Evolutionary conservation across 2,797 vertebrate species (phyloP), one percentile per base, ranked within the genome.

Genomic region (Hipposideros larvatus): DNA sequence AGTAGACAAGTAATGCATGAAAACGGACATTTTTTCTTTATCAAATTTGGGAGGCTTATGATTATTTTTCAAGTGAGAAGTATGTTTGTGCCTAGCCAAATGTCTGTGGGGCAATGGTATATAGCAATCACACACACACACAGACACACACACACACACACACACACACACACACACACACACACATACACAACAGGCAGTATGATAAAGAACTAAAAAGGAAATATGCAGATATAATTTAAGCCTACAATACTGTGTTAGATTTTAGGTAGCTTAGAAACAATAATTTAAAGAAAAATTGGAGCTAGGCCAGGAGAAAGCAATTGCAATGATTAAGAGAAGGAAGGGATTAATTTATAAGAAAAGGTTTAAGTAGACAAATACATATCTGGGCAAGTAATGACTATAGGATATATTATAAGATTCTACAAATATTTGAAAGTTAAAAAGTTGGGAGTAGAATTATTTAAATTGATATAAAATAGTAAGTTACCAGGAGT

Each of bases 391-490:
- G 94, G 93, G 95, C 73, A 95, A 41, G 59, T 93, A 96, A 95
- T 91, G 82, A 74, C 96, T 96, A 95, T 48, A 75, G 92, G 83
- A 94, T 98, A 93, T 97, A 94, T 82, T 94, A 92, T 87, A 98
- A 97, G 84, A 92, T 95, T 97, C 93, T 98, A 97, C 89, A 98
- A 98, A 87, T 88, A 96, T 98, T 85, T 98, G 95, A 97, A 98
- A 95, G 95, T 96, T 97, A 97, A 90, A 94, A 95, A 87, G 65
- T 78, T 89, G 61, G 26, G 70, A 98, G 74, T 97, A 95, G 96
- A 98, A 43, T 96, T 95, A 93, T 95, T 96, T 89, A 92, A 97
- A 92, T 95, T 96, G 84, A 91, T 21, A 91, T 46, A 78, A 94
- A 91, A 96, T 90, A 92, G 66, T 90, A 70, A 90, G 78, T 94